Evolutionary conservation across 2,888 invertebrate genomes (phyloP).

Genomic region (Drosophila imparisetae): DNA sequence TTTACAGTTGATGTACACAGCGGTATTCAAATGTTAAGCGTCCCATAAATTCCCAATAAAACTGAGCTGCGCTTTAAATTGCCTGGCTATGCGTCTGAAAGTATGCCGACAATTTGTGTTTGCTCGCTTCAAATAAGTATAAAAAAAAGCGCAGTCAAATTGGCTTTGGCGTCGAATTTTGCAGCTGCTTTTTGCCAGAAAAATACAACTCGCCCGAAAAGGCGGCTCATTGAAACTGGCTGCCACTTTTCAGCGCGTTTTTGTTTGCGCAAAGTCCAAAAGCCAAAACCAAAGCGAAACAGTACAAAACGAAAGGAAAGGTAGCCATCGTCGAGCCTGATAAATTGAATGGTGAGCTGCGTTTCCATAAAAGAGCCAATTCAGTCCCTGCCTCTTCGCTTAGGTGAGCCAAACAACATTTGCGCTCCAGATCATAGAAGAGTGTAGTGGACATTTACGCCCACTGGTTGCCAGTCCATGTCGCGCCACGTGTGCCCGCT

Average conservation of each 20-base stretch:
- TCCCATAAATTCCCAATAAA: conserved; percentile 52
- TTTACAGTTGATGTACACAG: conserved; percentile 33
- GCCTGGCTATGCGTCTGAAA: conserved; percentile 44
- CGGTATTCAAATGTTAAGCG: conserved; percentile 52
- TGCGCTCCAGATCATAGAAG: conserved; percentile 36
- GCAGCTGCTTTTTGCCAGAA: conserved; percentile 14
- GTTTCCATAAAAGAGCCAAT: conserved; percentile 68
- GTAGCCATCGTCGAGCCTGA: conserved; percentile 66
- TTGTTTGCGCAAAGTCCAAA: conserved; percentile 69
- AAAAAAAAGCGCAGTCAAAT: conserved; percentile 53
- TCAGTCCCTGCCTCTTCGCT: conserved; percentile 36
- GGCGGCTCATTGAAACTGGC: conserved; percentile 57
- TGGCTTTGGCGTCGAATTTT: conserved; percentile 47
- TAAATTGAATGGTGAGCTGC: conserved; percentile 77
- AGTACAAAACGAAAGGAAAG: conserved; percentile 23
- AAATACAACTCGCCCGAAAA: conserved; percentile 3
- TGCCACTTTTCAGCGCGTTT: conserved; percentile 61
- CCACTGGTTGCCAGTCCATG: conserved; percentile 38
- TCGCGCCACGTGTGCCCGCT: neutral
- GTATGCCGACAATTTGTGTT: conserved; percentile 61
- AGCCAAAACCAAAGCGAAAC: conserved; percentile 35
- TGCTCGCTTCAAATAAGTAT: conserved; percentile 42
- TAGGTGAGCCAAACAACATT: conserved; percentile 54
- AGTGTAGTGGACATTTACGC: conserved; percentile 22
- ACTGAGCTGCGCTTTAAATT: conserved; percentile 49